A percentile compares a stretch with the other conserved stretches of the same genome.
Evolutionary conservation across 2,888 invertebrate species (phyloP).

Genomic region (Rhingia rostrata): DNA sequence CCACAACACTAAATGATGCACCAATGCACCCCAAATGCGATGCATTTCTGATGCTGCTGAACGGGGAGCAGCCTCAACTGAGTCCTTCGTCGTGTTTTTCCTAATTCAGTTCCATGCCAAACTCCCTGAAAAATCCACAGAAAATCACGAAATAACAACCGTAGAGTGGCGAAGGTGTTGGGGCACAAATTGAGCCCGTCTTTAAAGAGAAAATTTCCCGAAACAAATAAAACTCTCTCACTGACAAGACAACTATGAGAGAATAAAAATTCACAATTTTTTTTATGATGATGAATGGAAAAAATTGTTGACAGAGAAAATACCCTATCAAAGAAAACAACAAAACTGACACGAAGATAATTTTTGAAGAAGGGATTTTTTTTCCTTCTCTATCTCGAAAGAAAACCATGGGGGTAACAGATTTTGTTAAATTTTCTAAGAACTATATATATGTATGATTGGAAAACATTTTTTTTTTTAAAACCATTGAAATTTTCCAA

Average conservation of each 20-base stretch:
- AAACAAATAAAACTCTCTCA: background rate
- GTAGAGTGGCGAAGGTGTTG: slow-evolving; percentile 20
- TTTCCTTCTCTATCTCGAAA: slow-evolving; percentile 46
- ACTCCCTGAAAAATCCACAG: slow-evolving; percentile 41
- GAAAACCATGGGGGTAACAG: background rate
- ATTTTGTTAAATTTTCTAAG: too few relatives aligned
- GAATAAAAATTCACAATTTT: too few relatives aligned
- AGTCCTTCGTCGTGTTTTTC: background rate
- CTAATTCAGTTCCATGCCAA: slow-evolving; percentile 48
- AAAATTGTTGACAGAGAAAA: background rate
- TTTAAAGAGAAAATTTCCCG: slow-evolving; percentile 59
- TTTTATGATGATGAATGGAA: too few relatives aligned
- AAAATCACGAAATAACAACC: slow-evolving; percentile 49
- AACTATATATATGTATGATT: too few relatives aligned
- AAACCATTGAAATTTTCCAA: background rate
- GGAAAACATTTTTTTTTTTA: too few relatives aligned
- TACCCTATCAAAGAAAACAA: slow-evolving; percentile 49
- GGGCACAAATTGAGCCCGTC: slow-evolving; percentile 17
- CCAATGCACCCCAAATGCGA: slow-evolving; percentile 24
- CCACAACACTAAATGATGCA: slow-evolving; percentile 48
- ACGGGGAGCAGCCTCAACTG: background rate
- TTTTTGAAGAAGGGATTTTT: background rate
- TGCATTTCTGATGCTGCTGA: background rate
- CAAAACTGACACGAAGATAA: background rate
- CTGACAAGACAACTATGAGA: too few relatives aligned